Base-by-base conservation (phyloP, 2,888 invertebrate species). In the Mactromeris polynyma region DNA sequence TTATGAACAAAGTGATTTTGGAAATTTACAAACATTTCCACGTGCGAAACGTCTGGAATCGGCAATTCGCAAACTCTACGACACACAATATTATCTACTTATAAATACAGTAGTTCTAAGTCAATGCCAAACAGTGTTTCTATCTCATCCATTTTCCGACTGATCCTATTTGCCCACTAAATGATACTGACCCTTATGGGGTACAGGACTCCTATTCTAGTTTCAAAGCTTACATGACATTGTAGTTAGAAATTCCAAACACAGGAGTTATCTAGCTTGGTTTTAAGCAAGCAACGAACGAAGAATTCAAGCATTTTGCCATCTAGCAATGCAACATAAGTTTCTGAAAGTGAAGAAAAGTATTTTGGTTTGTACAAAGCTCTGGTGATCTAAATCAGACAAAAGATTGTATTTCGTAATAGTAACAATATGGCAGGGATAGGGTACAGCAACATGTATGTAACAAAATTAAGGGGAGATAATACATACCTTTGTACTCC, bases 401-500 rank as follows among this genome's bases (percentile, higher is more conserved):
- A 17, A 46, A 46, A 46, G 14, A 46, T 26, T 64, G 58, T 64
- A 64, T 64, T n/a, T 64, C 11, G 17, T 7, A 17, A 11, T 9
- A 69, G 2, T 69, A 69, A 69, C 31, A 36, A 31, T 19, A 40
- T 33, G 38, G 36, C 36, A 36, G 11, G 40, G 21, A 40, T 19
- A 36, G 77, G 77, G 38, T 36, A 38, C 19, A 17, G 73, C 73
- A 33, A 73, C 73, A 73, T 33, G 73, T 73, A 73, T 1, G 11
- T 42, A 42, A 42, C 3, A 26, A 69, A 42, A 42, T 21, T 64
- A 64, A 46, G 9, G 36, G 64, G 81, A 73, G 36, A 7, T 73
- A 69, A 42, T 69, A 42, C 46, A 14, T 85, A 92, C 92, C 92
- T 92, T 92, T 77, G 99, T 98, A 97, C 99, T 99, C 96, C 99